phyloP scores from a whole-genome alignment of 2,113 vertebrate species.

The Ageneiosus marmoratus region DNA sequence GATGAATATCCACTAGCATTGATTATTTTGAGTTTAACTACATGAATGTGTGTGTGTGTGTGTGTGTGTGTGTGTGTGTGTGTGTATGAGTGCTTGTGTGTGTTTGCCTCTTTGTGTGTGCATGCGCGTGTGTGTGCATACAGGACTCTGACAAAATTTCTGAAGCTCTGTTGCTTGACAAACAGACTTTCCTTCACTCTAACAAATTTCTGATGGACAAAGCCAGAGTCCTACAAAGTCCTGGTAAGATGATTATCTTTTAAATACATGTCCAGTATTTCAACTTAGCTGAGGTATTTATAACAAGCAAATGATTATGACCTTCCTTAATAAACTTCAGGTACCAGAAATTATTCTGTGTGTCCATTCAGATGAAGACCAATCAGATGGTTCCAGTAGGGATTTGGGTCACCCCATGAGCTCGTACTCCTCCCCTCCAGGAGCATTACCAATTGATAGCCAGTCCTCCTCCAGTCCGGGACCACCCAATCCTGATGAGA shows the following conservation, averaged over 20 bases:
- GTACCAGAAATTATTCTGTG: neutral
- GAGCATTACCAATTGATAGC: conserved; percentile 68
- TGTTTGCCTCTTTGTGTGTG: too few species aligned
- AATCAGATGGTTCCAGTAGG: conserved; percentile 80
- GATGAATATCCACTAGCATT: conserved; percentile 54
- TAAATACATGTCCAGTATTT: neutral
- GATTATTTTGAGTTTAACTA: conserved; percentile 59
- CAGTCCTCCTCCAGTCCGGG: conserved; percentile 76
- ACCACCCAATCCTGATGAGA: conserved; percentile 66
- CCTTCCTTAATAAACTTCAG: neutral
- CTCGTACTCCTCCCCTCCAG: conserved; percentile 80
- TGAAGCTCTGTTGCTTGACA: conserved; percentile 83
- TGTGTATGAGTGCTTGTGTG: conserved; percentile 18
- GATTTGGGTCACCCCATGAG: conserved; percentile 74
- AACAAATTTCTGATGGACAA: conserved; percentile 90
- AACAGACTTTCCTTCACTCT: conserved; percentile 84
- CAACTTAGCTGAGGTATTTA: neutral
- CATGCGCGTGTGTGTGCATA: conserved; percentile 16
- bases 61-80: conserved; percentile 22
- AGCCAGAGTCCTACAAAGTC: conserved; percentile 72
- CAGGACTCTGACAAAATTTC: conserved; percentile 80
- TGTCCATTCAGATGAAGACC: conserved; percentile 82
- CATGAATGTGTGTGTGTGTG: conserved; percentile 28
- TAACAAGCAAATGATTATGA: neutral
- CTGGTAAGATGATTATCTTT: conserved; percentile 70